phyloP scores from a whole-genome alignment of 2,888 invertebrate genomes.

The Oscheius sp. region DNA sequence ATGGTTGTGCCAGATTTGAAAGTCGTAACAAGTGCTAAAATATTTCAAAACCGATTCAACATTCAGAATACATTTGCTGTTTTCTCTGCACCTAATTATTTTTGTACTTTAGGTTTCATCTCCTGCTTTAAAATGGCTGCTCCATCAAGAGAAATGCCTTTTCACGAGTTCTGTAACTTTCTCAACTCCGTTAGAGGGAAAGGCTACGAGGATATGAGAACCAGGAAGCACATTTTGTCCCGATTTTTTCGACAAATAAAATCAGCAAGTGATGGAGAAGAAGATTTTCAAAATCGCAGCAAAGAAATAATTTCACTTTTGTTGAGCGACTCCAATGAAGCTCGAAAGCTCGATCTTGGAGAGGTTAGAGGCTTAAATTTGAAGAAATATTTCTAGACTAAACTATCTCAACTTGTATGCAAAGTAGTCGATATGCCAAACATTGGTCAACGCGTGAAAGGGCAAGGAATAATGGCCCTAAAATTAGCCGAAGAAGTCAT shows the following conservation, averaged over 20 bases:
- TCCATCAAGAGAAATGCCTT: constrained; percentile 7
- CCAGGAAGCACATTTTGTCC: neutral
- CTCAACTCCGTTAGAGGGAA: neutral
- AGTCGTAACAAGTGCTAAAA: no score
- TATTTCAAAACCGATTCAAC: no score
- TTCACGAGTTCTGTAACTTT: constrained; percentile 5
- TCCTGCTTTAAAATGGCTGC: constrained; percentile 13
- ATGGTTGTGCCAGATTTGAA: no score
- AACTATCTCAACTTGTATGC: constrained; percentile 14
- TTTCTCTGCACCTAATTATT: no score
- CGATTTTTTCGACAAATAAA: constrained; percentile 6
- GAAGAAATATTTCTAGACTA: constrained; percentile 1
- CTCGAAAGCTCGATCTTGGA: constrained; percentile 42
- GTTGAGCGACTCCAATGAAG: constrained; percentile 84
- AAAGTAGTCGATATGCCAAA: constrained; percentile 14
- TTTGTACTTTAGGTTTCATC: no score
- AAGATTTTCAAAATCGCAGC: constrained; percentile 1
- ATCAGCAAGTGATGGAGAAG: neutral
- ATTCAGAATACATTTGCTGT: no score
- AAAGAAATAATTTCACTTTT: constrained; percentile 72
- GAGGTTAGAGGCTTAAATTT: constrained; percentile 11
- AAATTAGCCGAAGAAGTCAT: constrained; percentile 3
- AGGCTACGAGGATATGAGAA: neutral
- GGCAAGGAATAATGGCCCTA: neutral
- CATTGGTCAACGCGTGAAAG: no score